These are phyloP conservation scores for Onchidella celtica DNA, from an alignment of 2,888 invertebrate species.

Conservation along the genomic window DNA sequence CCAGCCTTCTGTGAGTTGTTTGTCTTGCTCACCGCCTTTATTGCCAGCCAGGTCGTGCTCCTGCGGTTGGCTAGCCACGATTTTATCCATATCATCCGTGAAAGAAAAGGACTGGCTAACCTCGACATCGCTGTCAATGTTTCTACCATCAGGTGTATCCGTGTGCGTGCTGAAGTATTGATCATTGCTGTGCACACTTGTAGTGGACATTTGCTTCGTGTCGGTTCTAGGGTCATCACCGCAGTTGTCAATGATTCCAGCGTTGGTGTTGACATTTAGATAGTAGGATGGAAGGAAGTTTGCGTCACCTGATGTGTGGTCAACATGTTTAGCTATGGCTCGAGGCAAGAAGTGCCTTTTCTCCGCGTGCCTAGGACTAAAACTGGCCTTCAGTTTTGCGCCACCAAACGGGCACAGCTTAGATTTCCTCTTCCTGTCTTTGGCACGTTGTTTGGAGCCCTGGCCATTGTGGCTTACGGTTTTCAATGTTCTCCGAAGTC, in stretches of 20 bases:
- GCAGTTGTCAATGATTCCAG: neutral
- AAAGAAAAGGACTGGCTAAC: slow-evolving; percentile 16
- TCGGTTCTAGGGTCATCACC: neutral
- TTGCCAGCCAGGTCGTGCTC: neutral
- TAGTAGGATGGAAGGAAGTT: neutral
- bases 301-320: no score
- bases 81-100: slow-evolving; percentile 1
- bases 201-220: neutral
- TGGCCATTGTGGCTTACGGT: no score
- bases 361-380: no score
- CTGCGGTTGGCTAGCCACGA: no score
- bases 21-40: neutral
- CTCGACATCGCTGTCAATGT: slow-evolving; percentile 20
- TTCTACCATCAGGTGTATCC: slow-evolving; percentile 15
- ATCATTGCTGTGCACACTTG: slow-evolving; percentile 27
- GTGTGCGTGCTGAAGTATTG: slow-evolving; percentile 35
- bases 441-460: no score
- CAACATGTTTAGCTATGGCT: no score
- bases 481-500: no score
- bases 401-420: no score
- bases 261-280: slow-evolving; percentile 37
- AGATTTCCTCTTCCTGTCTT: no score
- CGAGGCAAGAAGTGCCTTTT: no score
- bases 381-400: no score
- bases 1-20: neutral